These are phyloP conservation scores for Centropyge bicolor DNA, from an alignment of 2,797 vertebrate genomes.

Conservation along the genomic window DNA sequence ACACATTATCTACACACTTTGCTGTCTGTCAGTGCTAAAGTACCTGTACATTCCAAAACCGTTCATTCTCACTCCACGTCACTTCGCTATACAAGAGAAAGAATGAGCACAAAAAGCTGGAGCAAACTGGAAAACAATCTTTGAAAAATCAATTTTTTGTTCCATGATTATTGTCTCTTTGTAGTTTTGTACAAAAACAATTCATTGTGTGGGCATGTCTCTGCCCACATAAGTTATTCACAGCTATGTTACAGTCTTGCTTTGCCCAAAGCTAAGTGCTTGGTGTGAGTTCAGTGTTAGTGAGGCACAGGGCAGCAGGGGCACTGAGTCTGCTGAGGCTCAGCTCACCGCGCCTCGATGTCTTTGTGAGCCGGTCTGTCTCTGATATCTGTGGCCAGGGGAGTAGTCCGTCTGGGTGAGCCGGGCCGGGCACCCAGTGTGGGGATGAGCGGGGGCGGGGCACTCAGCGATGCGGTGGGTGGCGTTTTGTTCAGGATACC, in stretches of 20 bases:
- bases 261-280: slow-evolving; percentile 84
- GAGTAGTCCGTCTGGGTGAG: slow-evolving; percentile 97
- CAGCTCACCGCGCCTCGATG: slow-evolving; percentile 94
- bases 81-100: slow-evolving; percentile 85
- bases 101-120: slow-evolving; percentile 85
- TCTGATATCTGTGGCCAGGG: slow-evolving; percentile 92
- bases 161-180: slow-evolving; percentile 67
- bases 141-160: slow-evolving; percentile 86
- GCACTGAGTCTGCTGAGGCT: slow-evolving; percentile 29
- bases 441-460: slow-evolving; percentile 95
- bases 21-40: slow-evolving; percentile 76
- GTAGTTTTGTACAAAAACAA: slow-evolving; percentile 80
- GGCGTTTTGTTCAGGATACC: slow-evolving; percentile 95
- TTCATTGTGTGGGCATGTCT: slow-evolving; percentile 49
- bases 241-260: slow-evolving; percentile 84
- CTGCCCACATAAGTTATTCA: slow-evolving; percentile 81
- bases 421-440: slow-evolving; percentile 90
- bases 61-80: slow-evolving; percentile 68
- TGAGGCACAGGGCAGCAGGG: slow-evolving; percentile 70
- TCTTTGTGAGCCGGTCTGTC: slow-evolving; percentile 96
- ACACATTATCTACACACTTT: slow-evolving; percentile 91
- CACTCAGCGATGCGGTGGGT: slow-evolving; percentile 94
- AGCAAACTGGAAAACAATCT: slow-evolving; percentile 85
- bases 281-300: slow-evolving; percentile 78
- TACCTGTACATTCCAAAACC: slow-evolving; percentile 83